Evolutionary conservation across 2,113 vertebrate genomes (phyloP).

Genomic region (Melozone crissalis): DNA sequence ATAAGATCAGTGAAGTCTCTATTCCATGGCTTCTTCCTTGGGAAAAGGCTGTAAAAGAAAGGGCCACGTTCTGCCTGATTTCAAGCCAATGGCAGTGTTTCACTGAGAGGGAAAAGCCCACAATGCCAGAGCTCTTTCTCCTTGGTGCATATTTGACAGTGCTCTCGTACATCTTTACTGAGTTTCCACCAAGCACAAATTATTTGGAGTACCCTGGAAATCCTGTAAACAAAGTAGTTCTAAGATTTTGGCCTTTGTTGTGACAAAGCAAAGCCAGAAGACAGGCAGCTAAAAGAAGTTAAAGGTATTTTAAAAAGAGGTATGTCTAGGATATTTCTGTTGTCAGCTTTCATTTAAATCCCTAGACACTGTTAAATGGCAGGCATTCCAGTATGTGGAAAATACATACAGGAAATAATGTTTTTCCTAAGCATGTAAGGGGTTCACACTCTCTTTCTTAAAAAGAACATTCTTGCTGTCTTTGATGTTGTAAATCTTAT

Average conservation of each 20-base stretch:
- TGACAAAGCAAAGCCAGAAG: background rate
- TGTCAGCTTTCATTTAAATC: constrained; percentile 56
- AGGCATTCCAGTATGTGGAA: background rate
- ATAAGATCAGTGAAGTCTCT: background rate
- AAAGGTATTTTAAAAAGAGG: constrained; percentile 15
- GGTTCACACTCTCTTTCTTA: constrained; percentile 25
- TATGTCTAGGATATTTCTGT: constrained; percentile 32
- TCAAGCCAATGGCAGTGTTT: background rate
- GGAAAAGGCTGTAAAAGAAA: background rate
- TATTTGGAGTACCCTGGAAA: background rate
- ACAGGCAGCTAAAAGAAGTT: constrained; percentile 27
- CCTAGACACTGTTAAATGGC: background rate
- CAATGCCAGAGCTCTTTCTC: background rate
- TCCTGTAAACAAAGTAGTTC: background rate
- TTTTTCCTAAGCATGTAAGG: constrained; percentile 27
- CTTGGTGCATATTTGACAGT: background rate
- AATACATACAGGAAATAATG: constrained; percentile 17
- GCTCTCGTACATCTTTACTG: background rate
- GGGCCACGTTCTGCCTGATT: background rate
- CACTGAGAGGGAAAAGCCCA: background rate
- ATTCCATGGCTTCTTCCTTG: background rate
- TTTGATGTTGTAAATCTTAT: constrained; percentile 62
- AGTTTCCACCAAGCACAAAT: background rate
- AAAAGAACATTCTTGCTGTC: constrained; percentile 27
- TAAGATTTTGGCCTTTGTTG: background rate